phyloP scores from a whole-genome alignment of 1,140 invertebrate genomes.

The Phymastichus coffea region DNA sequence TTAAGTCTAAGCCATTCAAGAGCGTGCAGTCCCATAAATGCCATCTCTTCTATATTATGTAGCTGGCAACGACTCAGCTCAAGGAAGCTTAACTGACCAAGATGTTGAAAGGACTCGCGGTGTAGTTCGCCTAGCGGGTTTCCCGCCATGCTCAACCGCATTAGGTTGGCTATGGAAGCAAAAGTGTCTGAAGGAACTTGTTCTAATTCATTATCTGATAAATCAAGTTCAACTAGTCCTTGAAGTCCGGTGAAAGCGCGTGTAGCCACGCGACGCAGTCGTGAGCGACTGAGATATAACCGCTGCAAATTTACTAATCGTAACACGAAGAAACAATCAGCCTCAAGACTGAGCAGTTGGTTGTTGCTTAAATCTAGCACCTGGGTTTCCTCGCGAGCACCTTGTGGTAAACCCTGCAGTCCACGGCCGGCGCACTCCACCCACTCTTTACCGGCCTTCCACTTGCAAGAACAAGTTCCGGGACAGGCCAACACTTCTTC shows the following conservation, averaged over 20 bases:
- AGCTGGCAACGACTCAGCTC: constrained; percentile 81
- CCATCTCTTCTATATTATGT: constrained; percentile 72
- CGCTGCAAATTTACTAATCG: constrained; percentile 84
- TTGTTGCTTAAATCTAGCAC: constrained; percentile 84
- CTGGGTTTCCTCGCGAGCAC: constrained; percentile 84
- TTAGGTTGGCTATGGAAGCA: constrained; percentile 71
- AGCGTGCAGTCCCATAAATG: constrained; percentile 77
- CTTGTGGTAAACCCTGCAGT: constrained; percentile 73
- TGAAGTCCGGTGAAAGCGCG: constrained; percentile 79
- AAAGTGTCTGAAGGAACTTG: constrained; percentile 77
- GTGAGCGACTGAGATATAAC: constrained; percentile 76
- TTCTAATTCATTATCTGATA: constrained; percentile 78
- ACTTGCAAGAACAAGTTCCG: constrained; percentile 78
- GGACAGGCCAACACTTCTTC: constrained; percentile 62
- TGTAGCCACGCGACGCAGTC: constrained; percentile 73
- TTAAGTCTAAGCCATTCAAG: constrained; percentile 83
- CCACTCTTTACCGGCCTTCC: constrained; percentile 88
- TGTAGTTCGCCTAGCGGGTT: constrained; percentile 77
- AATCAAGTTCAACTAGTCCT: constrained; percentile 85
- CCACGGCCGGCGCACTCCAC: constrained; percentile 80
- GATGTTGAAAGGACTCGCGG: constrained; percentile 72
- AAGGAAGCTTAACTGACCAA: constrained; percentile 74
- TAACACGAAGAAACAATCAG: constrained; percentile 74
- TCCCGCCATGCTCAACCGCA: constrained; percentile 75
- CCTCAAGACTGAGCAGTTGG: constrained; percentile 71